A percentile compares a stretch with the other conserved stretches of the same genome.
Conservation (phyloP, 53 echinoderm and acorn worm genomes). For the Hippasteria phrygiana region DNA sequence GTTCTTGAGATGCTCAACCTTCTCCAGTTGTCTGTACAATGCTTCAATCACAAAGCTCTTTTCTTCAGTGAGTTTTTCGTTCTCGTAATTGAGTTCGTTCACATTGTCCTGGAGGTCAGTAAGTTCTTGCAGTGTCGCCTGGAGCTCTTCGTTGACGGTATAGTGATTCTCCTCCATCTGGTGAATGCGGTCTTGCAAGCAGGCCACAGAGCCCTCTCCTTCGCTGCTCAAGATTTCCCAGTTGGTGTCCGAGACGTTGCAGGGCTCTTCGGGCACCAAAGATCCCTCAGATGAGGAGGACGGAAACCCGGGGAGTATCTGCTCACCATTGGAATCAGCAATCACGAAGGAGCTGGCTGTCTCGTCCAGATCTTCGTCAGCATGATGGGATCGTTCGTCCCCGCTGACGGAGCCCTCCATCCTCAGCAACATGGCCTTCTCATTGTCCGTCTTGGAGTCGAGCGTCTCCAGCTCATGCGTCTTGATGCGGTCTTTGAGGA, state of each 20-base stretch:
- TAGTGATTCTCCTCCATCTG: constrained; percentile 99
- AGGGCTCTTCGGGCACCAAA: constrained; percentile 79
- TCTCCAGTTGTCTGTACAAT: constrained; percentile 80
- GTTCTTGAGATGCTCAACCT: constrained; percentile 76
- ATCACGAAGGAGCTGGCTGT: constrained; percentile 79
- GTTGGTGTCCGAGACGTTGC: constrained; percentile 80
- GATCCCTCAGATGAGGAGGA: constrained; percentile 97
- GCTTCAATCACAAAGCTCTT: constrained; percentile 87
- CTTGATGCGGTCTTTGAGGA: constrained; percentile 86
- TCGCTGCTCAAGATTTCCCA: constrained; percentile 94
- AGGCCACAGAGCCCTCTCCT: constrained; percentile 96
- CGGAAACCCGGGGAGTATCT: constrained; percentile 87
- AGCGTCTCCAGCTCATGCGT: constrained; percentile 78
- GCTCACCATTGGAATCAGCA: constrained; percentile 82
- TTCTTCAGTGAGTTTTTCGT: constrained; percentile 91
- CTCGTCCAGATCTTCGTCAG: constrained; percentile 68
- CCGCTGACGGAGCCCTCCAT: constrained; percentile 66
- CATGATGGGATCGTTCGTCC: constrained; percentile 66
- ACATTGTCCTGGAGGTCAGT: constrained; percentile 92
- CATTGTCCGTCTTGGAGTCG: constrained; percentile 88
- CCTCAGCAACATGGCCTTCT: constrained; percentile 90
- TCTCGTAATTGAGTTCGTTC: constrained; percentile 83
- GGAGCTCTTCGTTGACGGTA: constrained; percentile 97
- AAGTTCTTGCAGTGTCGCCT: constrained; percentile 96
- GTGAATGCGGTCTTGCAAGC: constrained; percentile 95